Evolutionary conservation across 2,797 vertebrate genomes (phyloP).

Genomic region (Sardinella longiceps): DNA sequence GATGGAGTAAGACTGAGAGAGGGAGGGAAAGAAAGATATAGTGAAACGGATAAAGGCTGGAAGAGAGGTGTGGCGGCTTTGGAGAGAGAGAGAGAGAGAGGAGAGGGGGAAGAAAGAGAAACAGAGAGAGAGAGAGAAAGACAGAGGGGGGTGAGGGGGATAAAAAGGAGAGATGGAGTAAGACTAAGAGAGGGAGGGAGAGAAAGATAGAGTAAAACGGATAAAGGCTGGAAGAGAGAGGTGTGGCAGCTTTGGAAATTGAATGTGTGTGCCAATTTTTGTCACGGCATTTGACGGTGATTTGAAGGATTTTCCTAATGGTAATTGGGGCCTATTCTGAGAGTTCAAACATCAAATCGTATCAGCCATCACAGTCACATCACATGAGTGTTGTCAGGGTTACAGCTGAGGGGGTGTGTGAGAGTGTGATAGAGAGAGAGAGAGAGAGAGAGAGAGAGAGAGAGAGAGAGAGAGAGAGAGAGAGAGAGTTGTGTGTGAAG

Average conservation of each 20-base stretch:
- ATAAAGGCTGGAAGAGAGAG: background rate
- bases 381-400: background rate
- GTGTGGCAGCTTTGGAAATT: background rate
- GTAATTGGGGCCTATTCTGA: background rate
- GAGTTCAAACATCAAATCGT: slow-evolving; percentile 55
- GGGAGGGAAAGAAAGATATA: background rate
- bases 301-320: background rate
- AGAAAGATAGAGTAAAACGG: background rate
- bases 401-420: background rate
- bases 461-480: no score
- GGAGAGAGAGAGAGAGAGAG: slow-evolving; percentile 34
- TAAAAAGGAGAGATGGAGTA: background rate
- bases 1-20: background rate
- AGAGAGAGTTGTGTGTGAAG: no score
- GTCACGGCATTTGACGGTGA: background rate
- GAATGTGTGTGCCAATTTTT: background rate
- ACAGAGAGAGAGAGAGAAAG: background rate
- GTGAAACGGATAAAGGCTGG: background rate
- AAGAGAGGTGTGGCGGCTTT: slow-evolving; percentile 19
- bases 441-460: no score
- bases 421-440: no score
- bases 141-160: background rate
- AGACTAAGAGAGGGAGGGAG: background rate
- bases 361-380: slow-evolving; percentile 48
- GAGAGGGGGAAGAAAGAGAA: background rate